Evolutionary conservation across 2,888 invertebrate genomes (phyloP).

Genomic region (Clistopyga incitator): DNA sequence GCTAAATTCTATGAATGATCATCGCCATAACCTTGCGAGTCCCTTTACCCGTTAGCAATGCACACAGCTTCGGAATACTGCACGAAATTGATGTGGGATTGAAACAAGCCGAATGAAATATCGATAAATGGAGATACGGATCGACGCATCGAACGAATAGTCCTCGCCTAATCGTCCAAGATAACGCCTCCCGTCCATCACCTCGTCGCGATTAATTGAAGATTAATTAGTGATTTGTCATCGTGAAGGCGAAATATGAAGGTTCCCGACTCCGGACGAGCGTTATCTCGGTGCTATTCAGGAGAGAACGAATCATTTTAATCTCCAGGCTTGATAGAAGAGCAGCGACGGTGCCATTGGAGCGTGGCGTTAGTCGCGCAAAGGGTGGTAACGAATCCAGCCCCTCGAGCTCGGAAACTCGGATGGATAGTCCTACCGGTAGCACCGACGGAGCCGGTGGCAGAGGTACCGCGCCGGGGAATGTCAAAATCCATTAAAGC

Average conservation of each 20-base stretch:
- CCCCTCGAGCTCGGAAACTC: background rate
- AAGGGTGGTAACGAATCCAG: background rate
- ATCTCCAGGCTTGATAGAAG: conserved; percentile 32
- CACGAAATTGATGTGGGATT: background rate
- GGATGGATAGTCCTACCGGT: background rate
- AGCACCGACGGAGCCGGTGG: conserved; percentile 3
- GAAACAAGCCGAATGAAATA: conserved; percentile 6
- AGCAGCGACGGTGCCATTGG: conserved; percentile 14
- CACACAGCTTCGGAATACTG: background rate
- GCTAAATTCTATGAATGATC: background rate
- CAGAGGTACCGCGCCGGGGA: conserved; percentile 42
- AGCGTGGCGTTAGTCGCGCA: conserved; percentile 21
- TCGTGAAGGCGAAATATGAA: conserved; percentile 12
- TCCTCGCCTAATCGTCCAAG: conserved; percentile 6
- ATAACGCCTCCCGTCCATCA: conserved; percentile 4
- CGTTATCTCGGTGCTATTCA: conserved; percentile 43
- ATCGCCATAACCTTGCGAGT: background rate
- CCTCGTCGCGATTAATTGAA: conserved; percentile 22
- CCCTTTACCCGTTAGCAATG: background rate
- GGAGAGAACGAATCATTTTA: conserved; percentile 50
- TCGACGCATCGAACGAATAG: background rate
- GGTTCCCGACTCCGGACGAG: background rate
- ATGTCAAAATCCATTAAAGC: conserved; percentile 69
- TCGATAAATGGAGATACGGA: conserved; percentile 10
- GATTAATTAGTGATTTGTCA: conserved; percentile 42